Base-by-base conservation (phyloP, 2,113 vertebrate species). In the Dissostichus mawsoni region DNA sequence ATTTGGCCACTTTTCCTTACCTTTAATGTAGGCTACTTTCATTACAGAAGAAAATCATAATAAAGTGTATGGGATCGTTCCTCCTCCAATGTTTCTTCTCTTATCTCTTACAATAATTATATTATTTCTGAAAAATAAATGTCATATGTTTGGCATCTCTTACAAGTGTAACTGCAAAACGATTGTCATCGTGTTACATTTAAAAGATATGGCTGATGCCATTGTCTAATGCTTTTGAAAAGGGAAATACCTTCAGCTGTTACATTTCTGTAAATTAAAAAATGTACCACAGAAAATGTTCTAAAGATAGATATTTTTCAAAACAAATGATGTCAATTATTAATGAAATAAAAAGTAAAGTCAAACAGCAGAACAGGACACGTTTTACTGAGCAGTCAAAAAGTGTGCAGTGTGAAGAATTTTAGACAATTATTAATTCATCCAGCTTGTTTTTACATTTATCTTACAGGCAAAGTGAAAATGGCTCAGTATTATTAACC, bases 381-480 rank as follows among this genome's bases (percentile, higher is more conserved):
- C 0, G 11, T 52, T 23, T 58, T 66, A 48, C 29, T n/a, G 51
- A 71, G 23, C 57, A 81, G 52, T 23, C 59, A 74, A 45, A 41
- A 4, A 55, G 11, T 25, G 56, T 29, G 36, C 76, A 69, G 33
- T 18, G 72, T 14, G 10, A n/a, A 73, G 20, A 62, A 16, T 50
- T 83, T 45, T 3, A 73, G 18, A 80, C 67, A 47, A 74, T 85
- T 77, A 80, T 1, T 75, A 47, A 47, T 33, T 48, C 3, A 59
- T 71, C 71, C 55, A 53, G 47, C 47, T 23, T 12, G 5, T 74
- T 58, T 68, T 45, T 81, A 53, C 69, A 70, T 85, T 69, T 69
- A 78, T 69, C 33, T 45, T 6, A 11, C 1, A 18, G 12, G 18
- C 18, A n/a, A 48, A 55, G 14, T 0, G 48, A 51, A 25, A 20